Evolutionary conservation across 1,140 invertebrate species (phyloP).

Genomic region (fruit fly (Drosophila melanogaster)): Release_6_plus_ISO1_MT NT_037436.4:6904501-6905000

Average conservation of each 20-base stretch:
- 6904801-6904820: constrained; percentile 71
- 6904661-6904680: no score
- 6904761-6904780: constrained; percentile 52
- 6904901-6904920: constrained; percentile 24
- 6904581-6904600: no score
- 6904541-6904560: no score
- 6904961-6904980: constrained; percentile 59
- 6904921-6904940: constrained; percentile 23
- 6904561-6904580: no score
- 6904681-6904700: no score
- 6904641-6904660: no score
- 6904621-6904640: no score
- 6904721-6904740: background rate
- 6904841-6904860: constrained; percentile 61
- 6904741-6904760: constrained; percentile 4
- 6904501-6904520: background rate
- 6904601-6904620: no score
- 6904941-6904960: constrained; percentile 29
- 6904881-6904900: constrained; percentile 44
- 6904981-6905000: constrained; percentile 68
- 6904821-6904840: constrained; percentile 78
- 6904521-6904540: no score
- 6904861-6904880: constrained; percentile 38
- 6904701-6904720: no score
- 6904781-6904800: constrained; percentile 66